Evolutionary conservation across 2,797 vertebrate genomes (phyloP).

Genomic region (Mallotus villosus): DNA sequence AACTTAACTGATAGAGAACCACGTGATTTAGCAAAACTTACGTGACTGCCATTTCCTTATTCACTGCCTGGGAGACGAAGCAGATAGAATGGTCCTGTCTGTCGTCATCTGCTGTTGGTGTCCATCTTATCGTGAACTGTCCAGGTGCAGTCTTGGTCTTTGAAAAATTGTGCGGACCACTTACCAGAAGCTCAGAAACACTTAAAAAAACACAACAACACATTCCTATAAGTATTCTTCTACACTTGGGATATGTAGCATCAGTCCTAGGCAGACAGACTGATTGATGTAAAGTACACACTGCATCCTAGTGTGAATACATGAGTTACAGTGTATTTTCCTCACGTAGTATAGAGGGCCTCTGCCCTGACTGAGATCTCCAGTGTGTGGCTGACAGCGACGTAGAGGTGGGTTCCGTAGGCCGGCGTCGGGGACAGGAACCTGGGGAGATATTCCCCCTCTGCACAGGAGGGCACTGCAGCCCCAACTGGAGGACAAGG

Average conservation of each 20-base stretch:
- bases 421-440: conserved; percentile 49
- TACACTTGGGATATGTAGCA: too few relatives aligned
- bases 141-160: background rate
- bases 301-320: background rate
- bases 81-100: conserved; percentile 38
- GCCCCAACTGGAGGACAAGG: conserved; percentile 2
- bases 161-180: background rate
- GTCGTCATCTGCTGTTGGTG: background rate
- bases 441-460: conserved; percentile 43
- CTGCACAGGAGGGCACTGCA: conserved; percentile 31
- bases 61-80: conserved; percentile 27
- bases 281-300: background rate
- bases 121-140: conserved; percentile 30
- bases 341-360: conserved; percentile 26
- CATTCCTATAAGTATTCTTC: too few relatives aligned
- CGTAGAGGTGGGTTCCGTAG: conserved; percentile 20
- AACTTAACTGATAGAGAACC: background rate
- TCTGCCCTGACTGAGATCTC: conserved; percentile 28
- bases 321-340: background rate
- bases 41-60: too few relatives aligned
- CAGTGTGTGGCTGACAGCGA: background rate
- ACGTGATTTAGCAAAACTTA: conserved; percentile 3
- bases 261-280: too few relatives aligned
- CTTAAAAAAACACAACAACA: background rate
- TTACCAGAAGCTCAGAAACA: conserved; percentile 23